phyloP scores from a whole-genome alignment of 1,140 invertebrate genomes.

The Sesamia nonagrioides region DNA sequence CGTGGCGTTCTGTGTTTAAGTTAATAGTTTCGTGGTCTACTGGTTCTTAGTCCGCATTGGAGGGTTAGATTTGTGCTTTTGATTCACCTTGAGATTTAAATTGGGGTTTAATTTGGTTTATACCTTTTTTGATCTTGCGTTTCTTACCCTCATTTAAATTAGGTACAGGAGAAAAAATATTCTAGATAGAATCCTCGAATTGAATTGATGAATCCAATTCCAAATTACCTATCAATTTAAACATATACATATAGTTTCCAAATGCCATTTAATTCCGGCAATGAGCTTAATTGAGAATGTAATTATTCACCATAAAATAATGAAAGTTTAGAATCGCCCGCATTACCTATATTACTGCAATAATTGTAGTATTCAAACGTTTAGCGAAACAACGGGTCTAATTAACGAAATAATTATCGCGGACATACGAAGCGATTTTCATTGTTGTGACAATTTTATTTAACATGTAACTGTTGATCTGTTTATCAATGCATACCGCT shows the following conservation, averaged over 20 bases:
- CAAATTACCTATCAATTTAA: too few species aligned
- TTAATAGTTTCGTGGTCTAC: conserved; percentile 38
- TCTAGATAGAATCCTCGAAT: too few species aligned
- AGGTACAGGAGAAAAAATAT: neutral
- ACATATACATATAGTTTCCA: too few species aligned
- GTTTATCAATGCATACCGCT: neutral
- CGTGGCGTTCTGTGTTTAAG: conserved; percentile 29
- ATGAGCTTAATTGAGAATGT: neutral
- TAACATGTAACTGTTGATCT: conserved; percentile 24
- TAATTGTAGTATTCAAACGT: conserved; percentile 54
- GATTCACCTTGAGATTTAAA: neutral
- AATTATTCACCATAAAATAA: conserved; percentile 23
- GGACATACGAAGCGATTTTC: conserved; percentile 63
- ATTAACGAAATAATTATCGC: conserved; percentile 80
- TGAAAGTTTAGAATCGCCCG: conserved; percentile 27
- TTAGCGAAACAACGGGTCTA: conserved; percentile 68
- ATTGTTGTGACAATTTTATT: conserved; percentile 42
- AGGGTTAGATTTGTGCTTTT: conserved; percentile 19
- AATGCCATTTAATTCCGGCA: conserved; percentile 2
- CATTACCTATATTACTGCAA: conserved; percentile 16
- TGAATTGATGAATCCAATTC: neutral
- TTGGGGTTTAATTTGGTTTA: neutral
- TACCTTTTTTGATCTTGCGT: neutral
- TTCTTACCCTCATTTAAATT: neutral
- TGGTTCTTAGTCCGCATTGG: conserved; percentile 15